Base-by-base conservation (phyloP, 2,797 vertebrate genomes). In the Lacerta viridis region DNA sequence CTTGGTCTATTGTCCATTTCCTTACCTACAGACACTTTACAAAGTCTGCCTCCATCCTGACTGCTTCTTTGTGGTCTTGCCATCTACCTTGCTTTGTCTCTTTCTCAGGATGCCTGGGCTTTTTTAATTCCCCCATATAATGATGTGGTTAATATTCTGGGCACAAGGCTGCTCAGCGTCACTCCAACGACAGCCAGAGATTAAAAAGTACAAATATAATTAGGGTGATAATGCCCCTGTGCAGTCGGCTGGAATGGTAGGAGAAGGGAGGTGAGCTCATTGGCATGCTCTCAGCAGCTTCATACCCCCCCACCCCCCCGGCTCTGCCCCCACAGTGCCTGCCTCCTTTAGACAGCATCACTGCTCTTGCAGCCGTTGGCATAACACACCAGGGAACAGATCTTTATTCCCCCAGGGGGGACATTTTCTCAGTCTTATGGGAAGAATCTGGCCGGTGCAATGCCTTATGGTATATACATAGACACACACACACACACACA, bases 181-280 rank as follows among this genome's bases (percentile, higher is more conserved):
- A 0, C 6, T 0, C 11, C 61, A 85, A 80, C 77, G 46, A 78
- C 74, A 92, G 74, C 7, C 55, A 85, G 79, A 92, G 43, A 72
- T 93, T 94, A 92, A 92, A 93, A 93, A 88, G 46, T 90, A 95
- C 87, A 88, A 91, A 93, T 84, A 77, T 5, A 90, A 90, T 87
- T 87, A 83, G 5, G 7, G 83, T 75, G 41, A 86, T 86, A 92
- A 89, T 39, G 46, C 27, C 87, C 39, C 68, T 64, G 81, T n/a
- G 83, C 86, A 89, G 77, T 33, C 89, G 80, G 33, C 23, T 89
- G 88, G 78, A 90, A 90, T 50, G 75, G 50, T 27, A 59, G 77
- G 39, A 25, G 43, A 9, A 36, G 84, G 20, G 69, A 89, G 61
- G 69, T 69, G 59, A 69, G 39, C 72, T 90, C 79, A 85, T 90